Percentiles rank a stretch among this genome's conserved stretches.
Evolutionary conservation across 1,140 invertebrate species (phyloP).

Genomic region (silkworm (Bombyx mori)): ASM3026992v2 NC_085120.1:6091001-6091500

Average conservation of each 20-base stretch:
- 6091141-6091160: constrained; percentile 67
- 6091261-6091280: constrained; percentile 1
- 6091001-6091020: no score
- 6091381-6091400: no score
- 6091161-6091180: constrained; percentile 36
- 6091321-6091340: no score
- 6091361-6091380: no score
- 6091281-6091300: neutral
- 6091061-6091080: neutral
- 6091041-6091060: neutral
- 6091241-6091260: neutral
- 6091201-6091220: constrained; percentile 29
- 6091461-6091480: no score
- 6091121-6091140: constrained; percentile 33
- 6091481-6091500: no score
- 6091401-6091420: no score
- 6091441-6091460: no score
- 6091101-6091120: constrained; percentile 63
- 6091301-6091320: neutral
- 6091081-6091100: constrained; percentile 29
- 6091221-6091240: constrained; percentile 38
- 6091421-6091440: no score
- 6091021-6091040: no score
- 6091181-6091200: constrained; percentile 20
- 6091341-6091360: no score